Percentiles rank a stretch among this genome's conserved stretches.
phyloP scores from a whole-genome alignment of 2,888 invertebrate genomes.

The Heliconius cydno region DNA sequence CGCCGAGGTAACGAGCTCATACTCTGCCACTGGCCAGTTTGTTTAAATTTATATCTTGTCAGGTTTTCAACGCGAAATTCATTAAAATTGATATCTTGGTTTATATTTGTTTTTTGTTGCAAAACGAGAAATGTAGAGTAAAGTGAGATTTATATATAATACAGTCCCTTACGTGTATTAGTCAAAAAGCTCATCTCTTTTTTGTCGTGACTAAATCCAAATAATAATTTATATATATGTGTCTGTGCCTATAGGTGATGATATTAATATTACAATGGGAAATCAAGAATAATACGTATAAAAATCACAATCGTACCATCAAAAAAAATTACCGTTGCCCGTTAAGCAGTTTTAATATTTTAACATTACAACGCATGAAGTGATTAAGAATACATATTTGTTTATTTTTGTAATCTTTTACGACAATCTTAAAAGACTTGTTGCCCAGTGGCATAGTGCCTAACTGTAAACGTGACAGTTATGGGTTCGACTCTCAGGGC shows the following conservation, averaged over 20 bases:
- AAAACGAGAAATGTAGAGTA: not conserved
- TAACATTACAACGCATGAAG: too few species aligned
- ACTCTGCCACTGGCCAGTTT: not conserved
- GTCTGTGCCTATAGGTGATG: not conserved
- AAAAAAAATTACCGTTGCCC: not conserved
- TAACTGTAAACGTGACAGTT: too few species aligned
- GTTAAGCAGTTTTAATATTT: too few species aligned
- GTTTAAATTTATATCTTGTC: slow-evolving; percentile 11
- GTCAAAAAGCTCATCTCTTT: not conserved
- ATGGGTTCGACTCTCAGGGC: not conserved
- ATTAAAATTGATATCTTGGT: not conserved
- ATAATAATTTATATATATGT: not conserved
- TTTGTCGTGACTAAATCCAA: too few species aligned
- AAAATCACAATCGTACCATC: not conserved
- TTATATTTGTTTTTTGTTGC: not conserved
- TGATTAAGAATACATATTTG: too few species aligned
- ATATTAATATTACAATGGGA: not conserved
- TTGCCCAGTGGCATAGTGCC: too few species aligned
- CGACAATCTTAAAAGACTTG: too few species aligned
- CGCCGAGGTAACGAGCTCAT: slow-evolving; percentile 17
- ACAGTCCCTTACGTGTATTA: not conserved
- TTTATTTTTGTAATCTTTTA: too few species aligned
- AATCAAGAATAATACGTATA: too few species aligned
- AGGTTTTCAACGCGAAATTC: not conserved
- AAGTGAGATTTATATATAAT: not conserved